Evolutionary conservation across 2,113 vertebrate species (phyloP), one percentile per base, ranked within the genome.

Genomic region (Oceanites oceanicus): DNA sequence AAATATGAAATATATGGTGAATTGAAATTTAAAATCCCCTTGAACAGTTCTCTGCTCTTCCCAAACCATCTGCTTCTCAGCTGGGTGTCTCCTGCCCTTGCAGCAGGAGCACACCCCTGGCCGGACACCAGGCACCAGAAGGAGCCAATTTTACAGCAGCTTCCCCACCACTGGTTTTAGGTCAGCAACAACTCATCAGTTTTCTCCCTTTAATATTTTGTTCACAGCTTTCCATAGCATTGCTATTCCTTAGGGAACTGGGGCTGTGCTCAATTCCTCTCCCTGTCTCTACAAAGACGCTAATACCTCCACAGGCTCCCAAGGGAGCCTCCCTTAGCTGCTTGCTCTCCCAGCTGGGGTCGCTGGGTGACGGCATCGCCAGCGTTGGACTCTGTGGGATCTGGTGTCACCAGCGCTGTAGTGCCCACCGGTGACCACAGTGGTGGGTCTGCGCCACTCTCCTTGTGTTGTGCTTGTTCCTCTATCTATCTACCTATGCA

Each of bases 351-450:
- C 1, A 32, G 6, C 52, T 34, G 27, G 44, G 25, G 11, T 21
- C 6, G 1, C 47, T 52, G 45, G 21, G 13, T 0, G 0, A 13
- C 18, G 38, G 32, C 62, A 38, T 59, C 2, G 1, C 52, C 44
- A 59, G 17, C 0, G 1, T 0, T 71, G n/a, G 9, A 27, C 21
- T 30, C 71, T 73, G 36, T 0, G 1, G 32, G 14, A 30, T 44
- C 55, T 2, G 1, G 11, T 72, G 62, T 61, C 88, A 53, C 53
- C 38, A 5, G 62, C 6, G 30, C 0, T 58, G 13, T 6, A 20
- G 47, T 44, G 47, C 12, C 21, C 25, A 50, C 0, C 0, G 2
- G n/a, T 1, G 5, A 30, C 45, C 4, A 2, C 1, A 3, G 70
- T 8, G 55, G 26, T 4, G 8, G 55, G 25, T 38, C 75, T 86